Evolutionary conservation across 2,113 vertebrate genomes (phyloP).

Genomic region (Condylura cristata): DNA sequence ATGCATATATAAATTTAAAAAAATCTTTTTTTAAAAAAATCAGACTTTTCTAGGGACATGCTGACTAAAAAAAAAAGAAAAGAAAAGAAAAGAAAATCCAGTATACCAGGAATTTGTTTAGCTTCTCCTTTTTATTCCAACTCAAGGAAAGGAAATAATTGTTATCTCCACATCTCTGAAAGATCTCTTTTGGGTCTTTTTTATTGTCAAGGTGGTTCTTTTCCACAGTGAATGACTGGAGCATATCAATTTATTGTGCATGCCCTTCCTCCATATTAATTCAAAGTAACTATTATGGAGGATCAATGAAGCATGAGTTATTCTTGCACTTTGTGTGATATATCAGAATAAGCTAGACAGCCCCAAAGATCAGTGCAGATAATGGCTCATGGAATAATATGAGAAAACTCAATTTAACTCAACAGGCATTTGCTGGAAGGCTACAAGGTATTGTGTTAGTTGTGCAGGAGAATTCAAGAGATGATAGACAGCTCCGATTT

Average conservation of each 20-base stretch:
- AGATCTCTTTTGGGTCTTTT: slow-evolving; percentile 27
- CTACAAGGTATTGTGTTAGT: background rate
- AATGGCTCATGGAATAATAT: slow-evolving; percentile 3
- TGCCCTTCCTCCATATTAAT: slow-evolving; percentile 55
- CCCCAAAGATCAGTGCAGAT: slow-evolving; percentile 35
- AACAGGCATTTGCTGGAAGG: background rate
- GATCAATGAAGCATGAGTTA: slow-evolving; percentile 48
- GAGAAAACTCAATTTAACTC: slow-evolving; percentile 23
- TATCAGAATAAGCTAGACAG: slow-evolving; percentile 56
- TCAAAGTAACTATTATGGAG: slow-evolving; percentile 49
- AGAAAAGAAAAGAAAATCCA: background rate
- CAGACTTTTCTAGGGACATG: background rate
- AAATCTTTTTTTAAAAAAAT: too few species aligned
- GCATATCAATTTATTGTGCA: slow-evolving; percentile 53
- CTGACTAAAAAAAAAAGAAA: background rate
- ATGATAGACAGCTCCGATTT: background rate
- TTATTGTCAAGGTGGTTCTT: slow-evolving; percentile 29
- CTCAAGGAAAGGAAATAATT: background rate
- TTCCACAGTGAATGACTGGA: slow-evolving; percentile 26
- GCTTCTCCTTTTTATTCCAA: background rate
- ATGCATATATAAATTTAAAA: too few species aligned
- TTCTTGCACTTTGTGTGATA: slow-evolving; percentile 27
- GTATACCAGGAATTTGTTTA: background rate
- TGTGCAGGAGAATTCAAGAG: background rate
- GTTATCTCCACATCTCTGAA: slow-evolving; percentile 30